Conservation (phyloP, 1,140 invertebrate species). For the Monochamus saltuarius region DNA sequence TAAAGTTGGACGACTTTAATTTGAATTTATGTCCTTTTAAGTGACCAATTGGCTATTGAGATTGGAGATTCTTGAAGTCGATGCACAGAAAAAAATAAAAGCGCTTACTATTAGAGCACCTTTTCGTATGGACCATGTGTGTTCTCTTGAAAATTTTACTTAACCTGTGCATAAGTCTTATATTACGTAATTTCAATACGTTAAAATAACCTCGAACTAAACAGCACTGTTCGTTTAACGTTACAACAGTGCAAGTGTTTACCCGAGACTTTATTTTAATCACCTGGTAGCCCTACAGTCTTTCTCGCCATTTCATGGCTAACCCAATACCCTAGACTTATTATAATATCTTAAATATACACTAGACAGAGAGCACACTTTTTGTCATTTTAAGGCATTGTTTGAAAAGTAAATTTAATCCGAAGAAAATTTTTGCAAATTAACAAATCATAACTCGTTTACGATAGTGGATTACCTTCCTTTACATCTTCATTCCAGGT, state of each 20-base stretch:
- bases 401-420: background rate
- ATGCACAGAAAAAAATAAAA: conserved; percentile 20
- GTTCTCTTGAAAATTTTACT: conserved; percentile 32
- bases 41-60: too few species aligned
- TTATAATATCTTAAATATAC: conserved; percentile 29
- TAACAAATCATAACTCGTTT: background rate
- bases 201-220: conserved; percentile 21
- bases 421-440: background rate
- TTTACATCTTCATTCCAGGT: too few species aligned
- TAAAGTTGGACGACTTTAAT: too few species aligned
- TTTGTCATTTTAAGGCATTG: conserved; percentile 44
- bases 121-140: conserved; percentile 41
- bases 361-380: conserved; percentile 44
- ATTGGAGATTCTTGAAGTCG: background rate
- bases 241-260: background rate
- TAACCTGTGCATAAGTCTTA: conserved; percentile 36
- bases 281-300: conserved; percentile 51
- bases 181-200: conserved; percentile 25
- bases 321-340: conserved; percentile 32
- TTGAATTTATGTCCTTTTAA: too few species aligned
- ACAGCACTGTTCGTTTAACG: background rate
- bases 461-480: too few species aligned
- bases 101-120: conserved; percentile 35
- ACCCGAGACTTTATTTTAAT: conserved; percentile 18
- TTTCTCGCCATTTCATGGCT: conserved; percentile 38